A percentile compares a stretch with the other conserved stretches of the same genome.
Evolutionary conservation across 2,113 vertebrate genomes (phyloP).

Genomic region (Crotophaga sulcirostris): DNA sequence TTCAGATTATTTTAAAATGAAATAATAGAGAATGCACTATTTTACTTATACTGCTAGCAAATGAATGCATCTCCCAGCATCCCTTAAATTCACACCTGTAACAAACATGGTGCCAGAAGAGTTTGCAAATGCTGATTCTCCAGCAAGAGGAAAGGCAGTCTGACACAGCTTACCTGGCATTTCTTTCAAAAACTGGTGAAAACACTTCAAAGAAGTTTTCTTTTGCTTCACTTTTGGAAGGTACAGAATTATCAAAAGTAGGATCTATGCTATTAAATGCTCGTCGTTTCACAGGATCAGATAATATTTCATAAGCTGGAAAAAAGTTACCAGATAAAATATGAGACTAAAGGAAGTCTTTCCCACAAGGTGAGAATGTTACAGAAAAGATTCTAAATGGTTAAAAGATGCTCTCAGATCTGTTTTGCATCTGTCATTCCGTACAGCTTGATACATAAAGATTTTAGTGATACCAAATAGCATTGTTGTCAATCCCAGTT

Average conservation of each 20-base stretch:
- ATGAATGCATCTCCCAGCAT: neutral
- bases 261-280: constrained; percentile 99
- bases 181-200: constrained; percentile 90
- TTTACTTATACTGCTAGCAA: neutral
- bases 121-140: neutral
- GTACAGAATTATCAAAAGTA: constrained; percentile 92
- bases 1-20: neutral
- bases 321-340: constrained; percentile 20
- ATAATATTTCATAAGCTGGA: constrained; percentile 93
- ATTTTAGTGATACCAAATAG: neutral
- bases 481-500: neutral
- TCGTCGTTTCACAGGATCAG: constrained; percentile 91
- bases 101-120: neutral
- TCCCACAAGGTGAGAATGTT: neutral
- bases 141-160: neutral
- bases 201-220: constrained; percentile 94
- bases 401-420: neutral
- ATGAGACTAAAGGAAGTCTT: neutral
- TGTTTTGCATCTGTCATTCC: neutral
- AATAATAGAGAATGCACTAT: neutral
- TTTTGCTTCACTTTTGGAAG: constrained; percentile 93
- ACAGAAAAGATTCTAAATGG: neutral
- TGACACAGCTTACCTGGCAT: constrained; percentile 82
- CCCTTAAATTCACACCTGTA: neutral
- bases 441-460: neutral